Evolutionary conservation across 2,888 invertebrate species (phyloP), one percentile per base, ranked within the genome.

Genomic region (Seira ritae): DNA sequence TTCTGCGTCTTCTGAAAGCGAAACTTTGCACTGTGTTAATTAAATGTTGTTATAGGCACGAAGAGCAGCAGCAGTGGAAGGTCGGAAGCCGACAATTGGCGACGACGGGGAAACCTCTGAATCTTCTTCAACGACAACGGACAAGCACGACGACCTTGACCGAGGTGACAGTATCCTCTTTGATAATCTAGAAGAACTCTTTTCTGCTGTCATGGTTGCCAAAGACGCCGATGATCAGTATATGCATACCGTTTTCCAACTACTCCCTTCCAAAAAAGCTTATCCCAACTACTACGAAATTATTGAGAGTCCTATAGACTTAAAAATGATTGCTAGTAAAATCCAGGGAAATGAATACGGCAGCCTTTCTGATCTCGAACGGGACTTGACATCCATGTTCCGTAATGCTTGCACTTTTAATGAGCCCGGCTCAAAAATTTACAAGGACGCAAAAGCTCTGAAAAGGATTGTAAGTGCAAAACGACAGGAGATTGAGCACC

Each of bases 211-310:
- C 81, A 97, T 98, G 95, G 94, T 95, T 72, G 96, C 97, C 0
- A 95, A 95, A 17, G 95, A 96, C 90, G 92, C 93, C 42, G 92
- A 93, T 83, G 96, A 96, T 85, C 93, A 98, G n/a, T 93, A 95
- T 0, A 92, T 99, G 3, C 95, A 97, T 90, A 93, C 94, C 1
- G 95, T 95, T 87, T 99, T 99, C 91, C 96, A 97, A 90, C 93
- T 98, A 79, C 92, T 99, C 72, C 98, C 98, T 0, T 96, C 97
- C 0, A 96, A 95, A 91, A 95, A 96, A 91, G 94, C 95, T 84
- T 98, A 98, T 91, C 98, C 99, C 0, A 96, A 97, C 90, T 99
- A 99, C 92, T 99, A 96, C 91, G 96, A 95, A 89, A 94, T 98
- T 0, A 98, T 98, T 79, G 96, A 97, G 84, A 94, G 94, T 85